These are phyloP conservation scores for Lasioglossum pauxillum DNA, from an alignment of 2,888 invertebrate species.

Conservation along the genomic window DNA sequence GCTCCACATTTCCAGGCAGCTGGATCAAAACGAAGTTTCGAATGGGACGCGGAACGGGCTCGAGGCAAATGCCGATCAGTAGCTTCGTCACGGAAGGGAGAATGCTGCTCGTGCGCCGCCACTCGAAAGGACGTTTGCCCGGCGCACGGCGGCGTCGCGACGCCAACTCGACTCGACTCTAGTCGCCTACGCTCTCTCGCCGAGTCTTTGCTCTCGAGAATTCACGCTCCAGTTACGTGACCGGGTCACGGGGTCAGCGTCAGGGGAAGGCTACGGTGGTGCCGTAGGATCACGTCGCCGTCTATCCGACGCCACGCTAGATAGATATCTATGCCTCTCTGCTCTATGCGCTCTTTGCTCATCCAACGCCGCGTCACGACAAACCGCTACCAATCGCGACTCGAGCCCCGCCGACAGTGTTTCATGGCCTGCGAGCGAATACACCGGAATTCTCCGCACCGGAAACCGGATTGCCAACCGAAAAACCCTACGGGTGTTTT, in stretches of 20 bases:
- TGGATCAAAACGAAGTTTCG: conserved; percentile 23
- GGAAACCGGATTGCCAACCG: not conserved
- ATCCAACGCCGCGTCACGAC: conserved; percentile 1
- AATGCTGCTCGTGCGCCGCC: conserved; percentile 16
- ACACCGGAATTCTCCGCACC: not conserved
- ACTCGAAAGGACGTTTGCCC: conserved; percentile 47
- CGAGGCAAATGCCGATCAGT: conserved; percentile 38
- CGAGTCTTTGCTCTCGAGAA: conserved; percentile 56
- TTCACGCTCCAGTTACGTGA: conserved; percentile 71
- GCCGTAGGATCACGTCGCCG: conserved; percentile 38
- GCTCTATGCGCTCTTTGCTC: not conserved
- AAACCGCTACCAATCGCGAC: not conserved
- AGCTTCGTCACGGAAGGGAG: conserved; percentile 24
- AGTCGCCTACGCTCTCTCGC: conserved; percentile 31
- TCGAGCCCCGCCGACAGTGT: not conserved
- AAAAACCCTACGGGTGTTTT: not conserved
- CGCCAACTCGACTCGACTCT: conserved; percentile 9
- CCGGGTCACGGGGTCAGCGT: conserved; percentile 67
- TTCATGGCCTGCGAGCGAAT: not conserved
- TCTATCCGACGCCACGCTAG: conserved; percentile 59
- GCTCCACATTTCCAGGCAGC: conserved; percentile 9
- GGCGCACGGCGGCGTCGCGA: not conserved
- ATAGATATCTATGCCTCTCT: conserved; percentile 30
- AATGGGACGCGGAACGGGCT: not conserved
- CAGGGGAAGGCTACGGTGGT: conserved; percentile 43